phyloP scores from a whole-genome alignment of 1,140 invertebrate species.

The Drosophila nigrodunni region DNA sequence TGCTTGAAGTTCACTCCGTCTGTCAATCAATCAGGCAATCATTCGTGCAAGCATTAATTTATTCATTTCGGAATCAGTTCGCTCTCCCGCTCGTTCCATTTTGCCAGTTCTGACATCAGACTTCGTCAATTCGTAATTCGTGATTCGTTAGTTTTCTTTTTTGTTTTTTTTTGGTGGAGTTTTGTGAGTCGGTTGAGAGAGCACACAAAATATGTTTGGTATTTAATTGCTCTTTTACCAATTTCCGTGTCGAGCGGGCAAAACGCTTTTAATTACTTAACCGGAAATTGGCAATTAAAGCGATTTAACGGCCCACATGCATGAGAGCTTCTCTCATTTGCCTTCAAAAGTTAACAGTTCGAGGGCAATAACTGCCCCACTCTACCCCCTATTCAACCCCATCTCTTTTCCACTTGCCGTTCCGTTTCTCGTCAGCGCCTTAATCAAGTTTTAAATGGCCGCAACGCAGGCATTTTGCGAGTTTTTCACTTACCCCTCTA shows the following conservation, averaged over 20 bases:
- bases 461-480: neutral
- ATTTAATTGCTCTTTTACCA: conserved; percentile 74
- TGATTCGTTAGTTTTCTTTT: conserved; percentile 24
- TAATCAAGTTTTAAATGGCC: conserved; percentile 81
- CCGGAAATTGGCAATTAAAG: conserved; percentile 83
- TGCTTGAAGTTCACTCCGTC: conserved; percentile 32
- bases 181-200: conserved; percentile 19
- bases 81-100: too few species aligned
- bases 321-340: conserved; percentile 48
- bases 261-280: conserved; percentile 83
- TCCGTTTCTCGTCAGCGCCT: conserved; percentile 40
- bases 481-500: too few species aligned
- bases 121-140: conserved; percentile 7
- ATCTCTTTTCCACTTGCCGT: neutral
- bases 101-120: neutral
- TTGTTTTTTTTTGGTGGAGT: conserved; percentile 9
- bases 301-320: conserved; percentile 77
- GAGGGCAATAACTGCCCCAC: conserved; percentile 14
- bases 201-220: conserved; percentile 61
- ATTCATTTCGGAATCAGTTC: conserved; percentile 56
- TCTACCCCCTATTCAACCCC: too few species aligned
- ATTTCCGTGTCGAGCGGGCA: conserved; percentile 47
- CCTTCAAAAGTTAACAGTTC: conserved; percentile 27
- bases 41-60: conserved; percentile 74
- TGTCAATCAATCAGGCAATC: conserved; percentile 72